Evolutionary conservation across 2,888 invertebrate genomes (phyloP).

Genomic region (Lasioglossum zephyrum): DNA sequence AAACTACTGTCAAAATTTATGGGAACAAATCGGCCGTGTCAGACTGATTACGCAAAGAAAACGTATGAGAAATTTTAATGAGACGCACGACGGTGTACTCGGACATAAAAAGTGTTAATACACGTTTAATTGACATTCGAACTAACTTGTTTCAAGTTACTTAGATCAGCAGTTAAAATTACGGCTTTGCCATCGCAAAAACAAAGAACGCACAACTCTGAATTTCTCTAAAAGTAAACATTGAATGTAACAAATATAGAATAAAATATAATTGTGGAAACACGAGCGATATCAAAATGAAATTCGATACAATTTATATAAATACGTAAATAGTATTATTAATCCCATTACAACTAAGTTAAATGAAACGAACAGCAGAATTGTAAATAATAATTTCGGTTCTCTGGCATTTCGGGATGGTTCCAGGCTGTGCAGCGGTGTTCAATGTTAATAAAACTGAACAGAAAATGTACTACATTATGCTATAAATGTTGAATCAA

Average conservation of each 20-base stretch:
- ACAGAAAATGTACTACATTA: background rate
- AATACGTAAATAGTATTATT: background rate
- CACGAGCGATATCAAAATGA: too few species aligned
- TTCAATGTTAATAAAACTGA: background rate
- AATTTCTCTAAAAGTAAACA: background rate
- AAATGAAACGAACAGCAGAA: background rate
- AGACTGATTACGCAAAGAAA: background rate
- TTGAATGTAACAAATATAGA: background rate
- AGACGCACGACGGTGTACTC: background rate
- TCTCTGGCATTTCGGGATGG: background rate
- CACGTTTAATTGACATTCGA: background rate
- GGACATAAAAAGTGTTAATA: background rate
- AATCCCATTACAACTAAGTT: background rate
- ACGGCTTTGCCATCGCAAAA: background rate
- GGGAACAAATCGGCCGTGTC: background rate
- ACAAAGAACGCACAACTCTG: background rate
- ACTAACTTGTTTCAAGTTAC: background rate
- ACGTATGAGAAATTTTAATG: conserved; percentile 36
- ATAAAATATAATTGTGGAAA: background rate
- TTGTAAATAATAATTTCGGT: background rate
- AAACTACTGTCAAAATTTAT: background rate
- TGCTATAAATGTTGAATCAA: background rate
- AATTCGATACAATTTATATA: background rate
- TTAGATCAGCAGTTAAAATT: background rate
- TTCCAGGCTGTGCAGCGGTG: background rate